Conservation (phyloP, 2,113 vertebrate species). For the Lamprotornis superbus region DNA sequence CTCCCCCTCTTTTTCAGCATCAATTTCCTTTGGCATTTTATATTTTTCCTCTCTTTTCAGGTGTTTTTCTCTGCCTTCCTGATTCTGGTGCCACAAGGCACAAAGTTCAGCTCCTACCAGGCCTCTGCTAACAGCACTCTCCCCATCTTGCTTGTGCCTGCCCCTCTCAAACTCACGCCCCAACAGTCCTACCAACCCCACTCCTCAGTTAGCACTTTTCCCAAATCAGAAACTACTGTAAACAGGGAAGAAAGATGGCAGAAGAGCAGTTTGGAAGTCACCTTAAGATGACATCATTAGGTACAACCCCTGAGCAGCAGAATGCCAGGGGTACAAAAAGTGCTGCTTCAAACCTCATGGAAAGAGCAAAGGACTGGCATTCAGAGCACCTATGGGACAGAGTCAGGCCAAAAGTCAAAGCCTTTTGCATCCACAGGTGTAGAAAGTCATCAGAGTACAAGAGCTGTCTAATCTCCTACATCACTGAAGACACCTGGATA, state of each 20-base stretch:
- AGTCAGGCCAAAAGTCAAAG: neutral
- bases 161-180: neutral
- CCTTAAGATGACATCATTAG: neutral
- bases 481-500: neutral
- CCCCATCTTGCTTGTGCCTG: neutral
- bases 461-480: neutral
- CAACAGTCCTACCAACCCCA: neutral
- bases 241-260: neutral
- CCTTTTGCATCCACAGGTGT: neutral
- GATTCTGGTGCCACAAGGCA: neutral
- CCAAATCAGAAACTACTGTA: neutral
- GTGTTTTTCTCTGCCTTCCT: neutral
- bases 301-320: neutral
- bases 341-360: neutral
- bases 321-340: rapidly evolving
- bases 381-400: neutral
- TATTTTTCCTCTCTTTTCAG: neutral
- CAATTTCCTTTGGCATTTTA: neutral
- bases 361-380: neutral
- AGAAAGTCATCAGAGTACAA: neutral
- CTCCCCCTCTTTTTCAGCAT: neutral
- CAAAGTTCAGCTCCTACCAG: neutral
- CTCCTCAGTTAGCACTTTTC: neutral
- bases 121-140: neutral
- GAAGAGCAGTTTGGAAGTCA: neutral